Conservation (phyloP, 2,113 vertebrate genomes). For the Rhegmatorhina hoffmannsi region DNA sequence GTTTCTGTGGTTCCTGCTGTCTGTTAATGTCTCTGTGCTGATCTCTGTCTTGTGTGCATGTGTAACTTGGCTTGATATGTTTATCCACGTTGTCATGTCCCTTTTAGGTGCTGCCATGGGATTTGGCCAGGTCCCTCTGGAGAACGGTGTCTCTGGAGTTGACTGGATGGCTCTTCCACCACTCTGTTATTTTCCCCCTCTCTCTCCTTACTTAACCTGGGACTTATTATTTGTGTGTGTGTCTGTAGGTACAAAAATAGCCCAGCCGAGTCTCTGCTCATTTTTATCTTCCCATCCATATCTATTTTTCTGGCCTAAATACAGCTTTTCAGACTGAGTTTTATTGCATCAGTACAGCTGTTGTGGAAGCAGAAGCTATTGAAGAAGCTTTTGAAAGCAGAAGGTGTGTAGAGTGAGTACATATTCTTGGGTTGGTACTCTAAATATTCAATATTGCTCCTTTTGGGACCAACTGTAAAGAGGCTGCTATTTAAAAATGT, state of each 20-base stretch:
- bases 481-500: not conserved
- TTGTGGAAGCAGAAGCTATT: not conserved
- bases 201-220: not conserved
- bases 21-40: not conserved
- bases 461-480: not conserved
- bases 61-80: not conserved
- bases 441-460: not conserved
- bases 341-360: not conserved
- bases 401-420: not conserved
- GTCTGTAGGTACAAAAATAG: not conserved
- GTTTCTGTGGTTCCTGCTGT: not conserved
- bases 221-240: not conserved
- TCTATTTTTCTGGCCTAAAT: not conserved
- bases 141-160: not conserved
- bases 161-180: not conserved
- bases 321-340: not conserved
- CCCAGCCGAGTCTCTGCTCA: not conserved
- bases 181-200: not conserved
- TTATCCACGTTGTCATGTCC: not conserved
- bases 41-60: not conserved
- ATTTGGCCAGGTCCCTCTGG: not conserved
- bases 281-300: not conserved
- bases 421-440: not conserved
- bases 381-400: slow-evolving; percentile 3
- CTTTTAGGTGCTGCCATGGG: not conserved